Percentiles rank a stretch among this genome's conserved stretches.
Conservation (phyloP, 2,888 invertebrate genomes). For the Metalampra italica region DNA sequence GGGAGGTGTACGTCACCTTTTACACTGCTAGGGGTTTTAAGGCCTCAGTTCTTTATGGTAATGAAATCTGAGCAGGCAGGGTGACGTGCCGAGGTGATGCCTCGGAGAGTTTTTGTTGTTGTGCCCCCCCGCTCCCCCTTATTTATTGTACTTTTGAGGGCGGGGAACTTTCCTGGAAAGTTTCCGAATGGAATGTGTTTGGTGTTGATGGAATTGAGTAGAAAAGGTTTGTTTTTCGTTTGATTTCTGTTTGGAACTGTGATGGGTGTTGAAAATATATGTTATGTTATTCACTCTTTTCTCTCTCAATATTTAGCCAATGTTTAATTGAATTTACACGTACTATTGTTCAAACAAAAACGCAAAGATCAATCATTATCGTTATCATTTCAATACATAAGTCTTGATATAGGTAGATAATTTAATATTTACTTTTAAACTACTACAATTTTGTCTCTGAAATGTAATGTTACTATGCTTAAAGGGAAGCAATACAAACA, state of each 20-base stretch:
- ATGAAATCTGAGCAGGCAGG: conserved; percentile 79
- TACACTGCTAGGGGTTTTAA: conserved; percentile 76
- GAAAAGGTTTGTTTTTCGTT: conserved; percentile 17
- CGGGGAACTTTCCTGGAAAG: conserved; percentile 51
- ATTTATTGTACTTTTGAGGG: conserved; percentile 76
- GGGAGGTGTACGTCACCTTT: conserved; percentile 48
- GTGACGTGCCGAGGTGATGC: conserved; percentile 76
- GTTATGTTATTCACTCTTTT: neutral
- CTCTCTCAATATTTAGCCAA: neutral
- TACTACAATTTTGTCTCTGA: no score
- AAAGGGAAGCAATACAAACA: conserved; percentile 3
- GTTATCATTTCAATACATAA: no score
- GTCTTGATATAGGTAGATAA: no score
- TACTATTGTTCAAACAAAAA: no score
- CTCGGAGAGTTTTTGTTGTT: conserved; percentile 74
- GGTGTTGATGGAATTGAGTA: conserved; percentile 54
- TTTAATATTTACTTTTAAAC: no score
- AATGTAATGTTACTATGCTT: neutral
- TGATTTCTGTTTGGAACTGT: conserved; percentile 10
- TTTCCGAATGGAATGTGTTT: conserved; percentile 68
- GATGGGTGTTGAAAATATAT: neutral
- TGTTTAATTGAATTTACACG: no score
- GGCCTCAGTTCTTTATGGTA: conserved; percentile 79
- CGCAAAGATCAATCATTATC: no score
- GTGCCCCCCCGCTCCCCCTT: conserved; percentile 51